Evolutionary conservation across 2,888 invertebrate species (phyloP).

Genomic region (Agrochola lychnidis): DNA sequence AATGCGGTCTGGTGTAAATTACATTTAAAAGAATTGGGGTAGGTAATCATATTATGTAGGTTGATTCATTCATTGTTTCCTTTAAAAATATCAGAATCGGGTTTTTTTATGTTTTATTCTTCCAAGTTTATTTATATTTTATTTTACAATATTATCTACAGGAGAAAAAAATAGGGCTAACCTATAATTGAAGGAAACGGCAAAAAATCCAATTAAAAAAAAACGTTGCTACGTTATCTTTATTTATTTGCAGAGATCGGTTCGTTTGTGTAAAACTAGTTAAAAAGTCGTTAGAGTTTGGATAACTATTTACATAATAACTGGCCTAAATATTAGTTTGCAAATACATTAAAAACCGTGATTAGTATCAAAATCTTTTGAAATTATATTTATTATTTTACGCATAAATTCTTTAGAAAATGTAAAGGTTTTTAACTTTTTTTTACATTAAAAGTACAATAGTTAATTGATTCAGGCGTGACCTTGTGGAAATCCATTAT

Average conservation of each 20-base stretch:
- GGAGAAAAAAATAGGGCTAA: background rate
- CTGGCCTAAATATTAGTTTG: background rate
- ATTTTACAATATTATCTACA: background rate
- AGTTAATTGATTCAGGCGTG: too few species aligned
- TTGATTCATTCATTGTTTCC: background rate
- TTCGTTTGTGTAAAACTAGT: slow-evolving; percentile 35
- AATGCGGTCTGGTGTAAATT: background rate
- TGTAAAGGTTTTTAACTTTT: background rate
- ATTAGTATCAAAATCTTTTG: background rate
- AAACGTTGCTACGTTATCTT: background rate
- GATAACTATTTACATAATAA: slow-evolving; percentile 45
- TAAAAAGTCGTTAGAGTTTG: slow-evolving; percentile 39
- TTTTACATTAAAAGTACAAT: background rate
- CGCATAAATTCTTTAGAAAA: background rate
- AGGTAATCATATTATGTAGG: background rate
- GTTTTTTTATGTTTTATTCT: background rate
- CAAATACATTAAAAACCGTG: background rate
- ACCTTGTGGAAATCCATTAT: too few species aligned
- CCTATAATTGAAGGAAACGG: background rate
- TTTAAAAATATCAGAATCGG: background rate
- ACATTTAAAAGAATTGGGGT: background rate
- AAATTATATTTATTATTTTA: background rate
- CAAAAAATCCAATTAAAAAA: background rate
- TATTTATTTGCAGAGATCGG: slow-evolving; percentile 12
- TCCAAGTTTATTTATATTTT: too few species aligned